Evolutionary conservation across 1,140 invertebrate genomes (phyloP).

Genomic region (Lasioglossum baleicum): DNA sequence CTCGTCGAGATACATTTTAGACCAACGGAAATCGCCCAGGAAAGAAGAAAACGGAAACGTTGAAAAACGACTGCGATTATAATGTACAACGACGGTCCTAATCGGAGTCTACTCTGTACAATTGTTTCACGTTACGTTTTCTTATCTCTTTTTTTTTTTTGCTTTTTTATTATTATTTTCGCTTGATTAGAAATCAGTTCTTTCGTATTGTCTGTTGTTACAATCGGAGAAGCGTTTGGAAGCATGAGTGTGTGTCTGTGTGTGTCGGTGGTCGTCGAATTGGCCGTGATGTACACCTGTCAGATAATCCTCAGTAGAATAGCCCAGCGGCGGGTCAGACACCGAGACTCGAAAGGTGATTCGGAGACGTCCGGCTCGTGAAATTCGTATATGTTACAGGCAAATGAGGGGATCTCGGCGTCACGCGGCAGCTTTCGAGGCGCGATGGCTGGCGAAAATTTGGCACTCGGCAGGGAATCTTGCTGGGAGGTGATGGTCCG

Average conservation of each 20-base stretch:
- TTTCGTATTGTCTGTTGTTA: constrained; percentile 56
- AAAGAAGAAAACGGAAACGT: too few species aligned
- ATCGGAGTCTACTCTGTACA: constrained; percentile 28
- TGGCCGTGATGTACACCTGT: constrained; percentile 20
- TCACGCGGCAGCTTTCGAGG: neutral
- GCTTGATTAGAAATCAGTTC: constrained; percentile 19
- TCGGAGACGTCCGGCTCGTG: neutral
- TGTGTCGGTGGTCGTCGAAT: constrained; percentile 5
- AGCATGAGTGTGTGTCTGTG: constrained; percentile 20
- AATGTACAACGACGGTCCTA: constrained; percentile 11
- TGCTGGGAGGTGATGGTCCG: too few species aligned
- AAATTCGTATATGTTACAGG: neutral
- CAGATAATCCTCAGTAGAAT: neutral
- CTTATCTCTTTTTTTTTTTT: too few species aligned
- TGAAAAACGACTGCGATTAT: neutral
- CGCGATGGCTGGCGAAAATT: neutral
- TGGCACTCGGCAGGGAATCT: neutral
- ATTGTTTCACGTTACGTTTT: neutral
- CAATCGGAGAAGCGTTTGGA: constrained; percentile 43
- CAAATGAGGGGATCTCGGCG: neutral
- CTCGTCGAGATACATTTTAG: neutral
- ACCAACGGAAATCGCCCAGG: neutral
- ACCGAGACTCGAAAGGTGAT: neutral
- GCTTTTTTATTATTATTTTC: neutral
- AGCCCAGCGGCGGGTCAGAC: neutral